These are phyloP conservation scores for Agonopterix subpropinquella DNA, from an alignment of 2,888 invertebrate genomes.

Conservation along the genomic window DNA sequence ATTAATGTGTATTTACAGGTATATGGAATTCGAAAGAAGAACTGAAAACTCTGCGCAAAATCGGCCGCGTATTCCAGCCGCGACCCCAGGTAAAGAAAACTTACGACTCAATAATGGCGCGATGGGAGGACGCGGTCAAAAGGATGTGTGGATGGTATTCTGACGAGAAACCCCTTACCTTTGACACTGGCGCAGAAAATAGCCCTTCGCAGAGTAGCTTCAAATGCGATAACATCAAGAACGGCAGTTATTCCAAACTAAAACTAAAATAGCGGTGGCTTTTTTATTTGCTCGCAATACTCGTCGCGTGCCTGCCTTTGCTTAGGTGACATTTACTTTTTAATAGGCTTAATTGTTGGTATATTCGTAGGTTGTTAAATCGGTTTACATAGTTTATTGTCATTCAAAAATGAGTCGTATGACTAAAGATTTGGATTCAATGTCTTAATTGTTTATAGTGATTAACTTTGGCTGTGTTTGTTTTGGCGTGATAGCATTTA, in stretches of 20 bases:
- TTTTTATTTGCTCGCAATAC: constrained; percentile 36
- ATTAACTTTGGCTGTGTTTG: no score
- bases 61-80: constrained; percentile 79
- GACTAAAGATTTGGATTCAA: no score
- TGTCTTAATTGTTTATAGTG: no score
- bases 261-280: constrained; percentile 57
- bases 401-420: no score
- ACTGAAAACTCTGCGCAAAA: constrained; percentile 72
- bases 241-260: constrained; percentile 30
- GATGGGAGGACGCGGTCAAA: constrained; percentile 77
- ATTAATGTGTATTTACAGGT: constrained; percentile 59
- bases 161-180: constrained; percentile 21
- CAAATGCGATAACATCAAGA: constrained; percentile 29
- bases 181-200: constrained; percentile 24
- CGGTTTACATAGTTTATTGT: not conserved
- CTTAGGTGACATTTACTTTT: constrained; percentile 46
- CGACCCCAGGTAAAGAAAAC: constrained; percentile 42
- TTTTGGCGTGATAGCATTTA: no score
- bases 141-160: constrained; percentile 76
- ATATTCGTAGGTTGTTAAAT: constrained; percentile 2
- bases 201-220: constrained; percentile 35
- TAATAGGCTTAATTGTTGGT: constrained; percentile 13
- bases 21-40: constrained; percentile 84
- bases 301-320: constrained; percentile 36
- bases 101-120: constrained; percentile 48